Evolutionary conservation across 2,797 vertebrate genomes (phyloP).

Genomic region (Myoxocephalus aenaeus): DNA sequence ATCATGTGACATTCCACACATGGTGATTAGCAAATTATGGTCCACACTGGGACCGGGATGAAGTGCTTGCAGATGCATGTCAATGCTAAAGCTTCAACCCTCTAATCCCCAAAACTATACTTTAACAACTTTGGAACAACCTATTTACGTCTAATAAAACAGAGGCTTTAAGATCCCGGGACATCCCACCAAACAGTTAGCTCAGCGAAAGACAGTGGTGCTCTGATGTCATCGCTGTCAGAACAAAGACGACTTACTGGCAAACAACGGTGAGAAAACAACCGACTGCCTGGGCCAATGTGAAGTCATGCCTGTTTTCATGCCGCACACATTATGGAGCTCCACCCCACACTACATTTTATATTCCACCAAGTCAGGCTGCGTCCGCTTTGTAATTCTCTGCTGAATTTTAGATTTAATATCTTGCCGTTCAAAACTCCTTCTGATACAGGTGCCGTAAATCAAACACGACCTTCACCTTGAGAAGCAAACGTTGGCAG

Average conservation of each 20-base stretch:
- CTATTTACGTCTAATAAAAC: conserved; percentile 58
- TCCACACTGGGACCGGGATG: conserved; percentile 57
- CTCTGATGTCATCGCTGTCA: conserved; percentile 44
- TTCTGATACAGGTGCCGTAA: conserved; percentile 26
- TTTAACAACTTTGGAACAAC: conserved; percentile 62
- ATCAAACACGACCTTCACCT: conserved; percentile 52
- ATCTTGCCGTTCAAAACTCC: conserved; percentile 28
- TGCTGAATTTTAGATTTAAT: conserved; percentile 41
- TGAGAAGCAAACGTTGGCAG: conserved; percentile 29
- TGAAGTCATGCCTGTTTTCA: conserved; percentile 12
- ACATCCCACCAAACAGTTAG: conserved; percentile 62
- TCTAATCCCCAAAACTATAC: conserved; percentile 59
- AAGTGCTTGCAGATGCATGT: conserved; percentile 74
- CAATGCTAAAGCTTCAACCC: conserved; percentile 39
- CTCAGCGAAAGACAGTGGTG: conserved; percentile 23
- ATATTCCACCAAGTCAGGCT: neutral
- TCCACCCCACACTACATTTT: neutral
- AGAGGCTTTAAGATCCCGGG: conserved; percentile 46
- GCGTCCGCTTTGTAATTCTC: conserved; percentile 4
- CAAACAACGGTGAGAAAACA: conserved; percentile 26
- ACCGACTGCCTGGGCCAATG: neutral
- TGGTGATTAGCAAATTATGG: conserved; percentile 71
- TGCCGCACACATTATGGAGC: neutral
- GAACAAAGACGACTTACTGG: conserved; percentile 29
- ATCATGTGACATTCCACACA: conserved; percentile 73